Conservation (phyloP, 2,888 invertebrate genomes). For the Crioceris asparagi region DNA sequence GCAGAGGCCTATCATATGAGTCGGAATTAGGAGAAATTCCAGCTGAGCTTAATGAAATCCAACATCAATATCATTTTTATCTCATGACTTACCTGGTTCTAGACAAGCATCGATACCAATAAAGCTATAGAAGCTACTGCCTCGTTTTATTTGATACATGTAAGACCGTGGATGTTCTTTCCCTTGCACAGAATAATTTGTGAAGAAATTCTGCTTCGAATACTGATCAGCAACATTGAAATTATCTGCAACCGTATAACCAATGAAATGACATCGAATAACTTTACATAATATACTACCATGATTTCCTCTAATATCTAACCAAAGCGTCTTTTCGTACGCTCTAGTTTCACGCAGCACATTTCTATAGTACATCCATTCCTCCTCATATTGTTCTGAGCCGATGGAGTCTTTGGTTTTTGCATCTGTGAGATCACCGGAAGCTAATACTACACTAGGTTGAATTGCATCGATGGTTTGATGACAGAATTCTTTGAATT, state of each 20-base stretch:
- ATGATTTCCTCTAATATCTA: constrained; percentile 88
- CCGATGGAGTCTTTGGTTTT: constrained; percentile 68
- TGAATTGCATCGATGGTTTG: constrained; percentile 59
- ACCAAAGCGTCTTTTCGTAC: constrained; percentile 62
- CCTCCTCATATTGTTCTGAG: constrained; percentile 67
- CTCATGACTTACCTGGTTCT: constrained; percentile 66
- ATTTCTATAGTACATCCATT: constrained; percentile 72
- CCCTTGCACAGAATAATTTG: constrained; percentile 73
- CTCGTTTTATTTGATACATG: constrained; percentile 48
- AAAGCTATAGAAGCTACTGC: constrained; percentile 62
- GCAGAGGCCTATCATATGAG: no score
- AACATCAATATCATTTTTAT: no score
- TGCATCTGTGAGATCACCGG: constrained; percentile 85
- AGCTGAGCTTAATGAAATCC: no score
- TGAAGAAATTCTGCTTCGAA: constrained; percentile 64
- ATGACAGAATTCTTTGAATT: constrained; percentile 71
- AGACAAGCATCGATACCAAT: constrained; percentile 80
- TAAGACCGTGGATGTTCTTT: constrained; percentile 59
- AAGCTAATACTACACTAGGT: constrained; percentile 69
- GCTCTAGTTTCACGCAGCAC: constrained; percentile 58
- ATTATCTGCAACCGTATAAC: no score
- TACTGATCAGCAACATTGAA: constrained; percentile 66
- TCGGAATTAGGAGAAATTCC: no score
- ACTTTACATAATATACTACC: no score
- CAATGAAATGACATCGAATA: no score